A percentile compares a stretch with the other conserved stretches of the same genome.
Evolutionary conservation across 2,888 invertebrate genomes (phyloP).

Genomic region (Noctuana brunneofusca): DNA sequence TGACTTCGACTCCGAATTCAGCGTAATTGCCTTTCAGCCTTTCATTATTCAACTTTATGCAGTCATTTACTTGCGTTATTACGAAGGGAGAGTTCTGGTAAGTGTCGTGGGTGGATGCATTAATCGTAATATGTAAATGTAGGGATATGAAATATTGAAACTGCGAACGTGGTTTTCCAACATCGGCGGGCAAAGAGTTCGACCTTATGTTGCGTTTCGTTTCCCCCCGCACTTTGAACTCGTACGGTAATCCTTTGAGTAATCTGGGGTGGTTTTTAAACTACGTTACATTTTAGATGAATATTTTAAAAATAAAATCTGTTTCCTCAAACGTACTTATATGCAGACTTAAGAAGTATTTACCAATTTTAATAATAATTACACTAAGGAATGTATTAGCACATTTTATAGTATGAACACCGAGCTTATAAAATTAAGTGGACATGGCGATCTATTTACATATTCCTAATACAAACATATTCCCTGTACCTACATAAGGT

Average conservation of each 20-base stretch:
- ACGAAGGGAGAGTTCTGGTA: constrained; percentile 75
- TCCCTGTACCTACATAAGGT: too few species aligned
- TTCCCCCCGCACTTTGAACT: constrained; percentile 40
- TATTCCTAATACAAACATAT: too few species aligned
- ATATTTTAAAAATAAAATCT: not conserved
- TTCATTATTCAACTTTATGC: constrained; percentile 82
- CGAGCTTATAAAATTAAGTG: not conserved
- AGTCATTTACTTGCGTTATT: constrained; percentile 82
- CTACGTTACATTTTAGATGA: constrained; percentile 8
- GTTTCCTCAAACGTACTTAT: not conserved
- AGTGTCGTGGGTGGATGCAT: constrained; percentile 80
- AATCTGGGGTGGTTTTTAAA: constrained; percentile 13
- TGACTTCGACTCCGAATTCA: constrained; percentile 81
- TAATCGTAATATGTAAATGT: constrained; percentile 81
- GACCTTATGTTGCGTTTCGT: constrained; percentile 46
- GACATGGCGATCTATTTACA: not conserved
- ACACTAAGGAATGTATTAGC: not conserved
- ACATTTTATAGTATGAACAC: not conserved
- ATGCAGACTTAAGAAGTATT: not conserved
- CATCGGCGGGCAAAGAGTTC: constrained; percentile 50
- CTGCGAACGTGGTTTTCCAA: constrained; percentile 65
- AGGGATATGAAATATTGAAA: constrained; percentile 78
- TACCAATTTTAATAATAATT: not conserved
- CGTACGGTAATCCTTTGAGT: constrained; percentile 25
- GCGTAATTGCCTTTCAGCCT: constrained; percentile 82